Evolutionary conservation across 2,888 invertebrate species (phyloP).

Genomic region (Acholoe squamosa): DNA sequence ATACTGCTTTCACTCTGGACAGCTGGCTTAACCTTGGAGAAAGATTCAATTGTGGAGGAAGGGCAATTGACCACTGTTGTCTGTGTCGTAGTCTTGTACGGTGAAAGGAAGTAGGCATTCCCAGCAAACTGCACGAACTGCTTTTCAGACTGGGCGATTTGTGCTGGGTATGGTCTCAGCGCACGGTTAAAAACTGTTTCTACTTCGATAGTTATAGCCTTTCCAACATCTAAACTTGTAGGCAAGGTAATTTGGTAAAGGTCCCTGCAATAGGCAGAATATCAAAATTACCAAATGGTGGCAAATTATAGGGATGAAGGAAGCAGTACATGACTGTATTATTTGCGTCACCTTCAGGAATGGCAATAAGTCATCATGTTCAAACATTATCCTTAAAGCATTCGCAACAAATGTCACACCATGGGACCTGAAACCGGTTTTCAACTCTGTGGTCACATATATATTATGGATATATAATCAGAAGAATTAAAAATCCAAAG

Average conservation of each 20-base stretch:
- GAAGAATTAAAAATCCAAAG: too few relatives aligned
- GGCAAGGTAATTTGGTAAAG: constrained; percentile 79
- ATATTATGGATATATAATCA: too few relatives aligned
- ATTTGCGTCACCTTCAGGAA: too few relatives aligned
- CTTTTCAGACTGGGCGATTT: constrained; percentile 95
- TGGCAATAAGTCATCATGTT: too few relatives aligned
- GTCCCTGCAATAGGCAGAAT: constrained; percentile 58
- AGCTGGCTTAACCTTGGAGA: constrained; percentile 81
- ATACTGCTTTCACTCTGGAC: constrained; percentile 89
- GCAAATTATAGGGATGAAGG: too few relatives aligned
- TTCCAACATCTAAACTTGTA: constrained; percentile 77
- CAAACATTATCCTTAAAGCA: too few relatives aligned
- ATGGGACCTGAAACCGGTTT: too few relatives aligned
- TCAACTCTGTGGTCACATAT: too few relatives aligned
- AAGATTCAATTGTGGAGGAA: constrained; percentile 88
- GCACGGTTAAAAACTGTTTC: constrained; percentile 89
- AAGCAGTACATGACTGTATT: too few relatives aligned
- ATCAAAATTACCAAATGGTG: too few relatives aligned
- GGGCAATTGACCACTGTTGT: constrained; percentile 91
- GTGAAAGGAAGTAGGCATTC: constrained; percentile 91
- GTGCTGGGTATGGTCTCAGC: constrained; percentile 92
- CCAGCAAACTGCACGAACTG: constrained; percentile 95
- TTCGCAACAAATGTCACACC: too few relatives aligned
- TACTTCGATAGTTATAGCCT: constrained; percentile 78
- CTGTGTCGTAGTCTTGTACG: constrained; percentile 91